Evolutionary conservation across 2,797 vertebrate genomes (phyloP).

Genomic region (Hoplostethus atlanticus): DNA sequence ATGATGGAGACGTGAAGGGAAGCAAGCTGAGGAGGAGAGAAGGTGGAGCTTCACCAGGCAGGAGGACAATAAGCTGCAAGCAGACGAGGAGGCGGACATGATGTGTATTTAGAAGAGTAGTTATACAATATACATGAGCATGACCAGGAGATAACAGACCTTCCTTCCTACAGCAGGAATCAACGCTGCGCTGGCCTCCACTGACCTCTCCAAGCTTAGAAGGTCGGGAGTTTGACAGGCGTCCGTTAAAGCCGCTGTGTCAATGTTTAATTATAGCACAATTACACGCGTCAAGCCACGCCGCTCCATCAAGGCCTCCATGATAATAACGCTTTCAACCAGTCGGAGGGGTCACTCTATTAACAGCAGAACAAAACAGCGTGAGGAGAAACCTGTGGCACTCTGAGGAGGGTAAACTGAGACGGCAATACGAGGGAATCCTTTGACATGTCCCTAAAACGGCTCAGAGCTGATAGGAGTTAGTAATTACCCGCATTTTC

Average conservation of each 20-base stretch:
- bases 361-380: conserved; percentile 27
- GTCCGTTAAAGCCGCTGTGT: conserved; percentile 59
- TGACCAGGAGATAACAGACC: too few species aligned
- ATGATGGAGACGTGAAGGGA: too few species aligned
- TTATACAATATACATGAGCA: too few species aligned
- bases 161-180: too few species aligned
- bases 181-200: not conserved
- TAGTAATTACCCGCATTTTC: conserved; percentile 82
- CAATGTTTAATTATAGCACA: conserved; percentile 68
- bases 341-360: not conserved
- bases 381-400: not conserved
- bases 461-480: conserved; percentile 59
- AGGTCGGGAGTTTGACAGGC: conserved; percentile 63
- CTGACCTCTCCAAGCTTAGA: conserved; percentile 28
- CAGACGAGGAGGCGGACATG: too few species aligned
- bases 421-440: conserved; percentile 63
- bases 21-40: too few species aligned
- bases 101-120: too few species aligned
- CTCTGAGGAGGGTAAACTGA: conserved; percentile 12
- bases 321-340: conserved; percentile 55
- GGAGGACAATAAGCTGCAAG: too few species aligned
- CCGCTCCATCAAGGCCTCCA: conserved; percentile 53
- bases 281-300: conserved; percentile 65
- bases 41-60: too few species aligned
- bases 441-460: conserved; percentile 67